Conservation (phyloP, 2,113 vertebrate genomes). For the Dromas ardeola region DNA sequence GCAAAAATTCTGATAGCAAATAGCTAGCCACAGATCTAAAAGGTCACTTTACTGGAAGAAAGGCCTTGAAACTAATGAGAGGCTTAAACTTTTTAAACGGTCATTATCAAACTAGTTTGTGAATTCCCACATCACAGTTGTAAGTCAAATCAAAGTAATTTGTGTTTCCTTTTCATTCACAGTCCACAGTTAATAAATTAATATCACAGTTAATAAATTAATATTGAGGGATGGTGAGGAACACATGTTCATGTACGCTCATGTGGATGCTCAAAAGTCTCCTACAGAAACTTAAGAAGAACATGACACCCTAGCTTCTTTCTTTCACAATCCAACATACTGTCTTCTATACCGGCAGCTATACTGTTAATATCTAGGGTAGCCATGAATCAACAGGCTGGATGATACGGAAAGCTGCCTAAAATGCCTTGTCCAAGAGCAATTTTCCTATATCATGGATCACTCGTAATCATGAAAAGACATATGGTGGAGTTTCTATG, state of each 20-base stretch:
- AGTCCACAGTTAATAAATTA: no score
- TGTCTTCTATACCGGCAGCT: background rate
- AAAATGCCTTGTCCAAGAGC: background rate
- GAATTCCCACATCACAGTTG: background rate
- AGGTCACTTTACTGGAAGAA: background rate
- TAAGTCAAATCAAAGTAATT: background rate
- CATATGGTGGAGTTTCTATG: background rate
- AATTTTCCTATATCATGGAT: background rate
- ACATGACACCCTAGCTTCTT: background rate
- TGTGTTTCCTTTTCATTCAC: background rate
- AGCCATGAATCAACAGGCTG: background rate
- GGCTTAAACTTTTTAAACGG: background rate
- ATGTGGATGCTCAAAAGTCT: background rate
- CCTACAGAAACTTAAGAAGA: background rate
- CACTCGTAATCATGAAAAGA: background rate
- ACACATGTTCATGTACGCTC: background rate
- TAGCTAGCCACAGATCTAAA: background rate
- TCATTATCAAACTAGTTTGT: background rate
- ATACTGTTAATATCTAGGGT: background rate
- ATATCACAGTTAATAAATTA: no score
- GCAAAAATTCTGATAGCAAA: background rate
- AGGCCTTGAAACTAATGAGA: background rate
- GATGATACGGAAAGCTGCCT: background rate
- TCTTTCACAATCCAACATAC: background rate
- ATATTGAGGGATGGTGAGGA: background rate